These are phyloP conservation scores for Allolobophora icterica DNA, from an alignment of 2,888 invertebrate genomes.

Conservation along the genomic window DNA sequence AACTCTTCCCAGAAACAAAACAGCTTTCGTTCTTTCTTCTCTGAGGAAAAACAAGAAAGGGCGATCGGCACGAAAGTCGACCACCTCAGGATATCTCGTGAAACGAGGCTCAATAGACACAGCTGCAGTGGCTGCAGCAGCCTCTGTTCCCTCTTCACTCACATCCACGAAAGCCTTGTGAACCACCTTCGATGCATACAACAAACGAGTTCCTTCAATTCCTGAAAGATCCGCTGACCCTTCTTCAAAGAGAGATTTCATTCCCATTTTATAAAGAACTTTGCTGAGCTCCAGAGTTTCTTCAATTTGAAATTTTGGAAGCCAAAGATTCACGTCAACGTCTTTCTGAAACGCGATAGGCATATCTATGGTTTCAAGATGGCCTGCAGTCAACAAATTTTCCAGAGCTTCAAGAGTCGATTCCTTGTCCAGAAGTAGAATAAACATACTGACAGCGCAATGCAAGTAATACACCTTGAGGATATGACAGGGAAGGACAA, in stretches of 20 bases:
- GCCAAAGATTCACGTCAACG: constrained; percentile 41
- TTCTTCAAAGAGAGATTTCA: constrained; percentile 49
- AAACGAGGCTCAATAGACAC: not conserved
- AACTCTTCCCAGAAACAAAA: constrained; percentile 47
- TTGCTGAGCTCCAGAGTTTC: constrained; percentile 41
- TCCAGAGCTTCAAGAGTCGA: constrained; percentile 35
- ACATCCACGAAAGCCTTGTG: constrained; percentile 61
- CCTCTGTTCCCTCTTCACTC: constrained; percentile 54
- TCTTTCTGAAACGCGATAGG: constrained; percentile 21
- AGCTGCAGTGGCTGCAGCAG: constrained; percentile 52
- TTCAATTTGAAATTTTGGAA: constrained; percentile 49
- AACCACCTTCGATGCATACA: constrained; percentile 56
- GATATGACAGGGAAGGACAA: constrained; percentile 30
- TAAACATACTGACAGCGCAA: constrained; percentile 25
- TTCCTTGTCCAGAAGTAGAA: constrained; percentile 29
- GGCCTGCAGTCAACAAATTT: constrained; percentile 30
- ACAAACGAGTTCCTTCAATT: constrained; percentile 50
- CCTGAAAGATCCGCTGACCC: constrained; percentile 57
- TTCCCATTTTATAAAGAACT: constrained; percentile 44
- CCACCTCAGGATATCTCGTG: not conserved
- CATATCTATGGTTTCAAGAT: constrained; percentile 30
- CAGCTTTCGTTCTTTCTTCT: constrained; percentile 40
- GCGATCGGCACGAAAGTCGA: constrained; percentile 42
- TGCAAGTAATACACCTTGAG: constrained; percentile 31
- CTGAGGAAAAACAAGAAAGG: constrained; percentile 49